A percentile compares a stretch with the other conserved stretches of the same genome.
Evolutionary conservation across 2,113 vertebrate genomes (phyloP).

Genomic region (Chloebia gouldiae): DNA sequence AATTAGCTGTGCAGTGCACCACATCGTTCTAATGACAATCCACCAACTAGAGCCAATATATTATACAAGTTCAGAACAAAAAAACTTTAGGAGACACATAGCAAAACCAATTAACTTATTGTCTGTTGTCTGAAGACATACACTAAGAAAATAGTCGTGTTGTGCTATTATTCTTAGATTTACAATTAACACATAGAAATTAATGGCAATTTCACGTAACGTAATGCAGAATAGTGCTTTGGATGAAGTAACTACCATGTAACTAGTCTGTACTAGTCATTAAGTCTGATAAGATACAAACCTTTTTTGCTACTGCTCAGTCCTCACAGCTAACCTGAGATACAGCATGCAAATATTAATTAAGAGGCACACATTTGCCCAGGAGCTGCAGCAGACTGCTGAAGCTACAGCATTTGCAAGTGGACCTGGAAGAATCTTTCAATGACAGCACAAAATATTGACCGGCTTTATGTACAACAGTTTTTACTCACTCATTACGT

Average conservation of each 20-base stretch:
- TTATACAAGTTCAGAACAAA: not conserved
- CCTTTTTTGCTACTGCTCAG: not conserved
- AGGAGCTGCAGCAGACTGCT: not conserved
- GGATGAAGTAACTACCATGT: not conserved
- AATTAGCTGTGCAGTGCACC: not conserved
- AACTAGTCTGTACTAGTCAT: not conserved
- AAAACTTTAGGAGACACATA: not conserved
- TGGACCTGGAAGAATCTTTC: not conserved
- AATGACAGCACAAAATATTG: not conserved
- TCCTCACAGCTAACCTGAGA: not conserved
- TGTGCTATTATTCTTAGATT: not conserved
- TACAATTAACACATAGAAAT: not conserved
- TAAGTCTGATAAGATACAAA: not conserved
- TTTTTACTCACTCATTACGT: not conserved
- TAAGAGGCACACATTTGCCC: not conserved
- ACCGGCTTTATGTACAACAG: not conserved
- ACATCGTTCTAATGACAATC: not conserved
- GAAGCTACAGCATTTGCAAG: not conserved
- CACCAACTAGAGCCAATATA: not conserved
- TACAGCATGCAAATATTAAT: not conserved
- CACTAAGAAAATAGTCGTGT: not conserved
- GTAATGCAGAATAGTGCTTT: not conserved
- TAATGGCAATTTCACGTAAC: not conserved
- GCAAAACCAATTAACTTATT: accelerated
- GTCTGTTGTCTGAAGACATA: not conserved